A percentile compares a stretch with the other conserved stretches of the same genome.
Conservation (phyloP, 2,888 invertebrate species). For the Thymelicus lineola region DNA sequence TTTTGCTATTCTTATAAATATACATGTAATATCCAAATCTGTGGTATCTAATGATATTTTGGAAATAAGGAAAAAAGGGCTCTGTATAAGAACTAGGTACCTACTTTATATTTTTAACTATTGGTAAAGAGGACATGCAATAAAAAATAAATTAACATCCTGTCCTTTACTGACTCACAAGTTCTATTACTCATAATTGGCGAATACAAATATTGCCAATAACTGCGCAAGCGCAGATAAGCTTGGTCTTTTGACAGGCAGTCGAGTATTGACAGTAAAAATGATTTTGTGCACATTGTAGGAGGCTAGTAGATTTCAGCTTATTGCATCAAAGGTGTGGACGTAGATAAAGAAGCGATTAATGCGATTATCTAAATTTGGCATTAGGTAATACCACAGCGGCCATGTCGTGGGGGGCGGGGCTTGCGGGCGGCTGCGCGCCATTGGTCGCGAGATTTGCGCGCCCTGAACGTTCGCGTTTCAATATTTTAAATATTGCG, state of each 20-base stretch:
- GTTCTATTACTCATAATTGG: background rate
- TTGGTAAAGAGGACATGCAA: no score
- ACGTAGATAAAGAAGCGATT: slow-evolving; percentile 40
- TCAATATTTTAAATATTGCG: slow-evolving; percentile 50
- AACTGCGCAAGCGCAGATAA: no score
- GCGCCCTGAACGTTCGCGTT: slow-evolving; percentile 60
- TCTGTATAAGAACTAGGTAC: no score
- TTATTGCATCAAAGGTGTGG: slow-evolving; percentile 1
- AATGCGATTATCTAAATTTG: slow-evolving; percentile 68
- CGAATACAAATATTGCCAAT: background rate
- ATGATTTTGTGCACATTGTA: background rate
- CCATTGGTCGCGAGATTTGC: slow-evolving; percentile 74
- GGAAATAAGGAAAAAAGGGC: no score
- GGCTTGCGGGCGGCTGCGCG: slow-evolving; percentile 61
- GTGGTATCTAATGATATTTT: no score
- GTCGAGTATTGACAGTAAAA: background rate
- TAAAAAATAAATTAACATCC: no score
- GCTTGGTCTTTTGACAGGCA: background rate
- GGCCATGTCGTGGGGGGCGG: slow-evolving; percentile 79
- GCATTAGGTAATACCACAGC: slow-evolving; percentile 71
- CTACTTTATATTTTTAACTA: no score
- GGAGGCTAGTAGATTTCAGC: slow-evolving; percentile 13
- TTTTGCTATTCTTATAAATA: no score
- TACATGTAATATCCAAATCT: no score
- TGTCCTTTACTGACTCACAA: background rate